Evolutionary conservation across 2,888 invertebrate genomes (phyloP).

Genomic region (Tromatobia lineatoria): DNA sequence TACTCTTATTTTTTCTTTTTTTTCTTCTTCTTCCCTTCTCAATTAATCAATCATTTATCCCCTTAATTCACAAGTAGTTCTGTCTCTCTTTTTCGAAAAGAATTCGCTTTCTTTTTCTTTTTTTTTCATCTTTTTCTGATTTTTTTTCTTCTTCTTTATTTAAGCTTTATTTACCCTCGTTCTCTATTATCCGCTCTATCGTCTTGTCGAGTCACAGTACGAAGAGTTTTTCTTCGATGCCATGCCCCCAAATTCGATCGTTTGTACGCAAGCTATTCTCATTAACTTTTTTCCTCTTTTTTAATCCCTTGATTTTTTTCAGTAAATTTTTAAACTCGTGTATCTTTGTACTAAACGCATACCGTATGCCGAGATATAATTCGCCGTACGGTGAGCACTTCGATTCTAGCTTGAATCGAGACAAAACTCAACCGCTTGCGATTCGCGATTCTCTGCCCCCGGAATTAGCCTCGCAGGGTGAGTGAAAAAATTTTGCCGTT

Average conservation of each 20-base stretch:
- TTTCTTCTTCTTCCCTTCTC: conserved; percentile 71
- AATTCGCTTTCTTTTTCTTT: conserved; percentile 48
- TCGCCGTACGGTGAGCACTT: conserved; percentile 27
- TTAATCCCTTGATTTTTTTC: conserved; percentile 47
- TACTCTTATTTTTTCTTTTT: conserved; percentile 78
- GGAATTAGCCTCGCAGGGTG: conserved; percentile 21
- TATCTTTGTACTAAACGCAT: conserved; percentile 70
- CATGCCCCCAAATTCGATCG: conserved; percentile 66
- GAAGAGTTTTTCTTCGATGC: conserved; percentile 63
- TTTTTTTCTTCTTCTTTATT: conserved; percentile 57
- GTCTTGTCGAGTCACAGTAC: conserved; percentile 52
- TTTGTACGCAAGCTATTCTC: conserved; percentile 69
- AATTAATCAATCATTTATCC: conserved; percentile 67
- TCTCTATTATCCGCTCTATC: conserved; percentile 67
- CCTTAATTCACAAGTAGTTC: conserved; percentile 57
- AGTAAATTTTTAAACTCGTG: conserved; percentile 67
- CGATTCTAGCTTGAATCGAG: conserved; percentile 28
- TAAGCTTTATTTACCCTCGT: conserved; percentile 65
- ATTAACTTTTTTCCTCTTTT: conserved; percentile 52
- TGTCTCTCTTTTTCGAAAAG: conserved; percentile 55
- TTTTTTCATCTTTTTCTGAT: conserved; percentile 48
- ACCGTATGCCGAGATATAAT: conserved; percentile 65
- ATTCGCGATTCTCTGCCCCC: conserved; percentile 39
- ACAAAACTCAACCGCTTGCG: conserved; percentile 6
- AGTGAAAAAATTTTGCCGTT: conserved; percentile 28